These are phyloP conservation scores for Dugesia japonica DNA, from an alignment of 2,888 invertebrate species.

Conservation along the genomic window DNA sequence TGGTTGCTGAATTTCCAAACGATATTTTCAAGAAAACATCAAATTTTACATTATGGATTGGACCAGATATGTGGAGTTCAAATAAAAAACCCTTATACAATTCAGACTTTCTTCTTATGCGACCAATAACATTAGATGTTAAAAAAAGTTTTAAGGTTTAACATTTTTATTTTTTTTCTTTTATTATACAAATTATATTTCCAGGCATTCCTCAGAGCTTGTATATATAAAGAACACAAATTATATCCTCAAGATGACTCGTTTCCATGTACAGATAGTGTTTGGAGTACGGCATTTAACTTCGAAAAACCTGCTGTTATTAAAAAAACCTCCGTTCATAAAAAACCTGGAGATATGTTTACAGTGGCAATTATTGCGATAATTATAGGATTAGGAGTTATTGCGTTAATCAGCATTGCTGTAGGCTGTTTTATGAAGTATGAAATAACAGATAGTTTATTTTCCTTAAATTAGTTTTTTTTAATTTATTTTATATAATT, in stretches of 20 bases:
- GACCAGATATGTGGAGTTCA: neutral
- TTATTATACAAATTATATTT: neutral
- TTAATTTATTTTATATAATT: too few relatives aligned
- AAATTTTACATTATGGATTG: neutral
- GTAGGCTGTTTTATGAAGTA: conserved; percentile 34
- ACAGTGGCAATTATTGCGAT: conserved; percentile 29
- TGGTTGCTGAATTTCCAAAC: neutral
- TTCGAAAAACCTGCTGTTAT: neutral
- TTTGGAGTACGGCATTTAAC: neutral
- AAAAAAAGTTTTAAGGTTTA: neutral
- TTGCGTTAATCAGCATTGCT: conserved; percentile 33
- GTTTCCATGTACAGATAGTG: neutral
- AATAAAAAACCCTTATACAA: neutral
- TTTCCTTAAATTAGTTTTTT: neutral
- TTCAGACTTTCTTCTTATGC: neutral
- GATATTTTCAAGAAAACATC: neutral
- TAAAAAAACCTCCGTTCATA: neutral
- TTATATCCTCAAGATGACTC: neutral
- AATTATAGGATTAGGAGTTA: conserved; percentile 30
- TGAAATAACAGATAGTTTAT: neutral
- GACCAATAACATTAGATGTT: neutral
- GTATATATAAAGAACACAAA: neutral
- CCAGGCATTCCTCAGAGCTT: neutral
- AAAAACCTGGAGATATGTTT: neutral
- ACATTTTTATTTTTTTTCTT: neutral